These are phyloP conservation scores for Odontamblyopus lacepedii DNA, from an alignment of 2,797 vertebrate genomes.

Conservation along the genomic window DNA sequence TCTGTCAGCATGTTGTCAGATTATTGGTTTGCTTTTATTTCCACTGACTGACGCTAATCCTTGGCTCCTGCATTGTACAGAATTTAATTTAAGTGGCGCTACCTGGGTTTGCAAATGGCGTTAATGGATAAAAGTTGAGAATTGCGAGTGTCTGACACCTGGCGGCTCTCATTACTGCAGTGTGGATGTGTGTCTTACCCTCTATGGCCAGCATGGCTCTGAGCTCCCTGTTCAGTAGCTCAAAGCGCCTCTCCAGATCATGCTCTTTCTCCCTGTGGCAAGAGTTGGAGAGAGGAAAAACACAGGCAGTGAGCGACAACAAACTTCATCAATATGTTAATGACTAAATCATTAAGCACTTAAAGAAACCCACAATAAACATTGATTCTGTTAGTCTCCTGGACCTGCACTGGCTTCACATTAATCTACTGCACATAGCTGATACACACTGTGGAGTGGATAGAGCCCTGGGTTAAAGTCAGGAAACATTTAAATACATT, in stretches of 20 bases:
- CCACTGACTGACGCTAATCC: neutral
- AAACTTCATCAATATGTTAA: conserved; percentile 99
- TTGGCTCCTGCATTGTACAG: neutral
- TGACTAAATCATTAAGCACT: conserved; percentile 99
- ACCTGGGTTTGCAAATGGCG: neutral
- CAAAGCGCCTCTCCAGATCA: conserved; percentile 97
- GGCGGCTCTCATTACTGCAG: conserved; percentile 6
- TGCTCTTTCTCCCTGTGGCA: conserved; percentile 98
- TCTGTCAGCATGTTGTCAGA: conserved; percentile 16
- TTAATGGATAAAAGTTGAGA: conserved; percentile 11
- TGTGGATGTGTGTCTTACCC: conserved; percentile 80
- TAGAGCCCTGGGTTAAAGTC: conserved; percentile 44
- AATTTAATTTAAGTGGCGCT: neutral
- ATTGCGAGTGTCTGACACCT: conserved; percentile 5
- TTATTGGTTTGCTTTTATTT: neutral
- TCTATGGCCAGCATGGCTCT: conserved; percentile 98
- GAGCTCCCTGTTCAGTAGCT: conserved; percentile 95
- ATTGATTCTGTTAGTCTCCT: conserved; percentile 90
- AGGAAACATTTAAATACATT: conserved; percentile 15
- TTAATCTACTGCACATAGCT: conserved; percentile 98
- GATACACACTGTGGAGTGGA: conserved; percentile 80
- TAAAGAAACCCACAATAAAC: conserved; percentile 95
- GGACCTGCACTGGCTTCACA: conserved; percentile 86
- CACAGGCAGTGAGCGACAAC: conserved; percentile 46
- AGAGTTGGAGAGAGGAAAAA: conserved; percentile 64